Evolutionary conservation across 2,797 vertebrate species (phyloP), one percentile per base, ranked within the genome.

Genomic region (Malacoctenus gilli): DNA sequence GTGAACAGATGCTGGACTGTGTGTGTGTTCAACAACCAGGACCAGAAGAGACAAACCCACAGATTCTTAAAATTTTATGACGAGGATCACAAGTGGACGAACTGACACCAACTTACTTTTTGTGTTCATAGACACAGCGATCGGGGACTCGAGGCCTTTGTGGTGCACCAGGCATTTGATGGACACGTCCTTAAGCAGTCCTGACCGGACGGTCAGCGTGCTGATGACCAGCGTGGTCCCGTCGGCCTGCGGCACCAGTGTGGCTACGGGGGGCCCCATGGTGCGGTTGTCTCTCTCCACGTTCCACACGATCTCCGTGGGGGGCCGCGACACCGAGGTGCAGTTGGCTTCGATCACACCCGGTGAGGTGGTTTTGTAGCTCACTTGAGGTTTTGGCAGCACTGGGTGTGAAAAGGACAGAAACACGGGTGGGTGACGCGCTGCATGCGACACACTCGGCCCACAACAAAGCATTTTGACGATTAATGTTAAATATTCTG

Each of bases 261-360:
- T 81, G 0, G 75, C 84, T 44, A 84, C 62, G 0, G 91, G 90
- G 5, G 86, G 71, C 4, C 89, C 91, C 53, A 92, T 68, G 18
- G 91, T 93, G 46, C 89, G 86, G 82, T 93, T 91, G 62, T 93
- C 85, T 14, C 80, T 73, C 75, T 93, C 92, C 64, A 92, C 92
- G 8, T 93, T 93, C 92, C 92, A 93, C 50, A 89, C 89, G 0
- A 93, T 92, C 85, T 92, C 91, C 0, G 82, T 86, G 0, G 90
- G 86, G 0, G 92, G 92, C 0, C 91, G 86, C 0, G 92, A 91
- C 37, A 89, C 55, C 0, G 86, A 81, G 1, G 90, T 92, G 71
- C 92, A 93, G 87, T 93, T 93, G 42, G 92, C 91, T 60, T 92
- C 91, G 0, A 93, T 92, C 71, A 93, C 87, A 22, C 91, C 92